Evolutionary conservation across 2,113 vertebrate species (phyloP).

Genomic region (Equus quagga): DNA sequence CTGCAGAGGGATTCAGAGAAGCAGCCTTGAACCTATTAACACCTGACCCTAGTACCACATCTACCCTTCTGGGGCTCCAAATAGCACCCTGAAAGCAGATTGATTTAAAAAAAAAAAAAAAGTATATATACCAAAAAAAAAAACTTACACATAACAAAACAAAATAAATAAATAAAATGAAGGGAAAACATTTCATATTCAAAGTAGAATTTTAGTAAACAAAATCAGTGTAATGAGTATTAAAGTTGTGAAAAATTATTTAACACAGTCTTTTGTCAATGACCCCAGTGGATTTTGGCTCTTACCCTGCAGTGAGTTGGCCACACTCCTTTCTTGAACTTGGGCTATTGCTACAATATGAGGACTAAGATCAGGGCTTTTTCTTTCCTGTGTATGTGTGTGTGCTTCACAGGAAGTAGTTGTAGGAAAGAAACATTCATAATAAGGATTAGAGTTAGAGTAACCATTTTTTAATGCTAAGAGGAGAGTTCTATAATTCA

Average conservation of each 20-base stretch:
- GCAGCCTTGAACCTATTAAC: neutral
- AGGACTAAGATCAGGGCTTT: neutral
- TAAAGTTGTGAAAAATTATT: slow-evolving; percentile 11
- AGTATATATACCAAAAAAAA: neutral
- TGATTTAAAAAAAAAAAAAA: neutral
- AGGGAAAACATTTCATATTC: neutral
- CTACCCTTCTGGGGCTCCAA: neutral
- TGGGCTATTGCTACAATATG: neutral
- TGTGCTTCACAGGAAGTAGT: neutral
- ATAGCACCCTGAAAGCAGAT: neutral
- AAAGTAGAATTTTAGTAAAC: neutral
- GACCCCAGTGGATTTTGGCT: neutral
- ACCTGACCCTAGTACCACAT: neutral
- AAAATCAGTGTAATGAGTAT: neutral
- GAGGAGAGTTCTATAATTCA: neutral
- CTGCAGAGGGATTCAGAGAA: neutral
- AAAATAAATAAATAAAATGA: neutral
- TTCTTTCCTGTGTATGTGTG: neutral
- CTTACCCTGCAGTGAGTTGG: neutral
- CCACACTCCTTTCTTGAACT: neutral
- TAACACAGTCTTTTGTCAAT: neutral
- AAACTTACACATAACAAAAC: neutral
- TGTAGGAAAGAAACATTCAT: neutral
- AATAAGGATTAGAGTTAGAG: neutral
- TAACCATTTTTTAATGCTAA: neutral